Percentiles rank a stretch among this genome's conserved stretches.
These are phyloP conservation scores for Rosalia funebris DNA, from an alignment of 2,888 invertebrate species.

Conservation along the genomic window DNA sequence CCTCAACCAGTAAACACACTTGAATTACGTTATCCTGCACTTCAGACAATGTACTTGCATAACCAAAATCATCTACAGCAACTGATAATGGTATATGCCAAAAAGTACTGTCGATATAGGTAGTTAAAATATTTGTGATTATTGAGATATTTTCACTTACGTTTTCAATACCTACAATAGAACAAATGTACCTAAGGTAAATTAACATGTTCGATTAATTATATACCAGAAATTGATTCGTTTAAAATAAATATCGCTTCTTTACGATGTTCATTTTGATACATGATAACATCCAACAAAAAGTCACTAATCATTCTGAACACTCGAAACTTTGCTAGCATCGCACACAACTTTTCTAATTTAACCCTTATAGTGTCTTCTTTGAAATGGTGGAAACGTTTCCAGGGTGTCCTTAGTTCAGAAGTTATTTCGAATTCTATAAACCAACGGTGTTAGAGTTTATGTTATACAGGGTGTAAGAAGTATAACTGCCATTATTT, in stretches of 20 bases:
- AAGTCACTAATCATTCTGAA: slow-evolving; percentile 70
- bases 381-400: slow-evolving; percentile 71
- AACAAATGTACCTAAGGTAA: neutral
- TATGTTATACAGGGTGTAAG: too few relatives aligned
- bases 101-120: slow-evolving; percentile 66
- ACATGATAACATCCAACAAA: slow-evolving; percentile 70
- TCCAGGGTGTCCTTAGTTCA: slow-evolving; percentile 69
- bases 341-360: slow-evolving; percentile 67
- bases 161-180: slow-evolving; percentile 22
- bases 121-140: slow-evolving; percentile 44
- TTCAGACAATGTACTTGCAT: slow-evolving; percentile 54
- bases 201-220: too few relatives aligned
- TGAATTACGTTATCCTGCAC: slow-evolving; percentile 73
- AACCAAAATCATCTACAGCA: slow-evolving; percentile 45
- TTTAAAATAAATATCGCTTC: slow-evolving; percentile 73
- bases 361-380: slow-evolving; percentile 63
- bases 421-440: slow-evolving; percentile 61
- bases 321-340: slow-evolving; percentile 69
- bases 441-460: too few relatives aligned
- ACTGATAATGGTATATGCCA: slow-evolving; percentile 67
- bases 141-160: slow-evolving; percentile 31
- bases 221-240: slow-evolving; percentile 56
- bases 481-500: too few relatives aligned
- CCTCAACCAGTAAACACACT: slow-evolving; percentile 76
- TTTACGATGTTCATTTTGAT: slow-evolving; percentile 66